Percentiles rank a stretch among this genome's conserved stretches.
Evolutionary conservation across 2,113 vertebrate genomes (phyloP).

Genomic region (Sinocyclocheilus rhinocerous): DNA sequence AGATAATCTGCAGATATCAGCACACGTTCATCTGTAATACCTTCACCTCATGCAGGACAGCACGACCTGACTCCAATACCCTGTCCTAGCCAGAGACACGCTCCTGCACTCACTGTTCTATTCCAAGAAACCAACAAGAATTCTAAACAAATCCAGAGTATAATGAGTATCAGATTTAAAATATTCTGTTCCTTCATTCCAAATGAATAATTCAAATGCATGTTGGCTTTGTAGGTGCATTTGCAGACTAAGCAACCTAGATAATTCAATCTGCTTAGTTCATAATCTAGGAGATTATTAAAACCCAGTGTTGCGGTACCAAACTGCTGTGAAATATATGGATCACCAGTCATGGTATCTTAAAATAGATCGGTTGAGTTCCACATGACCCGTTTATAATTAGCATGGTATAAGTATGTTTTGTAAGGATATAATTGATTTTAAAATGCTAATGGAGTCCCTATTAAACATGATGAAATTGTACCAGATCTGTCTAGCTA

Average conservation of each 20-base stretch:
- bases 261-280: slow-evolving; percentile 43
- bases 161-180: slow-evolving; percentile 41
- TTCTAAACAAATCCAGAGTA: slow-evolving; percentile 28
- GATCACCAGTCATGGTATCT: neutral
- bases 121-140: slow-evolving; percentile 39
- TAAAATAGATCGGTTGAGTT: slow-evolving; percentile 9
- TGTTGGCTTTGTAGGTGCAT: slow-evolving; percentile 31
- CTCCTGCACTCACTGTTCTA: slow-evolving; percentile 27
- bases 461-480: neutral
- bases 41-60: neutral
- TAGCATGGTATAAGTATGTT: neutral
- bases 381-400: slow-evolving; percentile 11
- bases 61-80: slow-evolving; percentile 28
- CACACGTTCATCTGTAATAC: slow-evolving; percentile 22
- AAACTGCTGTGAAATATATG: neutral
- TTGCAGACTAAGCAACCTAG: slow-evolving; percentile 49
- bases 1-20: slow-evolving; percentile 50
- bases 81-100: slow-evolving; percentile 3
- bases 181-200: slow-evolving; percentile 37
- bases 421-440: slow-evolving; percentile 1
- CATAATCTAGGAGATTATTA: slow-evolving; percentile 45
- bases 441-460: neutral
- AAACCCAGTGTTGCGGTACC: slow-evolving; percentile 4
- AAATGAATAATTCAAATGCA: slow-evolving; percentile 48
- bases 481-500: neutral